Conservation (phyloP, 2,888 invertebrate species). For the Euplagia quadripunctaria region DNA sequence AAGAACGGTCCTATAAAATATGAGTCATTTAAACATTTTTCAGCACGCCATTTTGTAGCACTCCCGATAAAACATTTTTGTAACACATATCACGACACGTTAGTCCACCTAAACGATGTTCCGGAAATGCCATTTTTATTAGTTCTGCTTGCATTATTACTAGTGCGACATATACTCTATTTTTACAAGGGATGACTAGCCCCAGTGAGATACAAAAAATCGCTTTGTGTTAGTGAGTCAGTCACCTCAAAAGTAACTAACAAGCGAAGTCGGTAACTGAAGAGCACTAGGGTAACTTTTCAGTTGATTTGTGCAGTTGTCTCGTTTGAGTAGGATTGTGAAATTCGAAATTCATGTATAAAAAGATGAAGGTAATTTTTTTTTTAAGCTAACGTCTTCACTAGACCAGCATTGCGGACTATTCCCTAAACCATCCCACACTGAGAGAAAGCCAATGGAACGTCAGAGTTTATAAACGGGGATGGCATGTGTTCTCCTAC, state of each 20-base stretch:
- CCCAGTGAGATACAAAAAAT: no score
- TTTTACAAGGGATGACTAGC: neutral
- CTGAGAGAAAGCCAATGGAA: neutral
- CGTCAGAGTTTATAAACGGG: neutral
- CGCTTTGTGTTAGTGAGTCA: no score
- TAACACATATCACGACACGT: conserved; percentile 49
- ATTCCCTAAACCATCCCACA: neutral
- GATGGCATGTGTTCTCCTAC: neutral
- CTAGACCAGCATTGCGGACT: no score
- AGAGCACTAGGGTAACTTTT: no score
- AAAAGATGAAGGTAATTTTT: no score
- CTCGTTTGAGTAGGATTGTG: no score
- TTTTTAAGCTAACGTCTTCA: no score
- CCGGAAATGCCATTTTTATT: conserved; percentile 55
- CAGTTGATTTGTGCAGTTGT: no score
- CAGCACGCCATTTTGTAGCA: conserved; percentile 32
- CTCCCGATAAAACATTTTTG: conserved; percentile 50
- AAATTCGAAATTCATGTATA: no score
- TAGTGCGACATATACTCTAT: neutral
- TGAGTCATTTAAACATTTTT: neutral
- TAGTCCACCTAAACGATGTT: conserved; percentile 55
- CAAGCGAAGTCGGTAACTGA: no score
- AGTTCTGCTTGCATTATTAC: conserved; percentile 8
- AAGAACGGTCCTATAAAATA: no score
- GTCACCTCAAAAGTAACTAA: no score